Evolutionary conservation across 2,797 vertebrate genomes (phyloP), one percentile per base, ranked within the genome.

Genomic region (Rhincodon typus): DNA sequence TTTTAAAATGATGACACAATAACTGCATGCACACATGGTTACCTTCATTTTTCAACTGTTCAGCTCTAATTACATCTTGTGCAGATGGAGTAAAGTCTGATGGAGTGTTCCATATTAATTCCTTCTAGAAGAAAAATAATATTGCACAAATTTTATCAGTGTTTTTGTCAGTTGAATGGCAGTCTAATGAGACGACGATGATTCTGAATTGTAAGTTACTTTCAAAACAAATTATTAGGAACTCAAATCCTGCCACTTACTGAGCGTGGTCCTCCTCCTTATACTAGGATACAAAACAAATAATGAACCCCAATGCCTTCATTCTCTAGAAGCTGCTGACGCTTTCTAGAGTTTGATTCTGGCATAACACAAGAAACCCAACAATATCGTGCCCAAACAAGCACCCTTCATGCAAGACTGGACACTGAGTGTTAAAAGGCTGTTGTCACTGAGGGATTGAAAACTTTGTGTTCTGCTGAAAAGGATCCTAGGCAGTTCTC

Each of bases 1-100:
- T 82, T 53, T 86, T 42, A 69, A 87, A 87, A 23, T 42, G 23
- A 74, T 42, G 72, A 57, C 46, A 66, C 66, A 94, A 94, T 95
- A 15, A 30, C 67, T 94, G 50, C 34, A 86, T 27, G n/a, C 50
- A n/a, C 69, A 93, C 5, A 79, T 15, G 13, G 53, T 91, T 97
- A 99, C 99, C 99, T 98, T 99, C 99, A 96, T 99, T 99, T 97
- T 99, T 99, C 27, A 99, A 97, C 88, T 99, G 99, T 96, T 99
- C 99, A 34, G 99, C 99, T 97, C 98, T 98, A 96, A 98, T 98
- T 1, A 97, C 97, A 82, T 98, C 98, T 96, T 98, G 98, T 88
- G 98, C 97, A 93, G 98, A 97, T 0, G 97, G 97, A 69, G 98
- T 98, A 1, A 97, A 98, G 97, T 98, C 98, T 95, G 98, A 98